Percentiles rank a stretch among this genome's conserved stretches.
Conservation (phyloP, 2,888 invertebrate species). For the Caenorhabditis sp. region DNA sequence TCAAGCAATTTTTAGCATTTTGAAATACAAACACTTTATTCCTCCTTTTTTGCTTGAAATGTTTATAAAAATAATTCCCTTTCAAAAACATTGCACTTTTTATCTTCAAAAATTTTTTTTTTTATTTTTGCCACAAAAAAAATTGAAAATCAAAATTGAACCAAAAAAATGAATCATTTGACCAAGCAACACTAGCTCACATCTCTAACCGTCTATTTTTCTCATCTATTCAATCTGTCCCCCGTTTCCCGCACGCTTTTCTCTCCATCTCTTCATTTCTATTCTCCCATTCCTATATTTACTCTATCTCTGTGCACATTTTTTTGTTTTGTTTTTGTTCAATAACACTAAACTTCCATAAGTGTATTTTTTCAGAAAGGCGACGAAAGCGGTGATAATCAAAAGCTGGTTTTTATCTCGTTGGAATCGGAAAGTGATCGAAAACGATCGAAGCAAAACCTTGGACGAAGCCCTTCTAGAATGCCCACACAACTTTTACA, state of each 20-base stretch:
- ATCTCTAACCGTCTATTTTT: neutral
- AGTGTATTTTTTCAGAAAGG: constrained; percentile 22
- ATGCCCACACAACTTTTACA: constrained; percentile 71
- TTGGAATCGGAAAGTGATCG: constrained; percentile 31
- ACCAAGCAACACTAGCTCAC: neutral
- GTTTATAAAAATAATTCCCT: neutral
- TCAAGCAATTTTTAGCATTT: no score
- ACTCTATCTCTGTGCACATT: constrained; percentile 6
- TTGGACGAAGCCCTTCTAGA: constrained; percentile 58
- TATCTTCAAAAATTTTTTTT: neutral
- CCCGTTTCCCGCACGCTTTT: constrained; percentile 6
- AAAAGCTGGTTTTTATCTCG: constrained; percentile 23
- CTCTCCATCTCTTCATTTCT: neutral
- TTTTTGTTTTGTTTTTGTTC: neutral
- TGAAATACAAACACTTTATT: neutral
- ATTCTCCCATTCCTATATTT: constrained; percentile 4
- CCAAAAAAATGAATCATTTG: neutral
- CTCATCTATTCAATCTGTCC: neutral
- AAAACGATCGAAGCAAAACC: constrained; percentile 32
- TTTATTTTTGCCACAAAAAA: neutral
- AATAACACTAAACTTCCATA: no score
- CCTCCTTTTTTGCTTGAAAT: constrained; percentile 2
- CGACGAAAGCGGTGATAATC: constrained; percentile 7
- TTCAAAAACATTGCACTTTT: neutral
- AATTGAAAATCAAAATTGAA: neutral